These are phyloP conservation scores for Nycteola revayana DNA, from an alignment of 2,888 invertebrate species.

Conservation along the genomic window DNA sequence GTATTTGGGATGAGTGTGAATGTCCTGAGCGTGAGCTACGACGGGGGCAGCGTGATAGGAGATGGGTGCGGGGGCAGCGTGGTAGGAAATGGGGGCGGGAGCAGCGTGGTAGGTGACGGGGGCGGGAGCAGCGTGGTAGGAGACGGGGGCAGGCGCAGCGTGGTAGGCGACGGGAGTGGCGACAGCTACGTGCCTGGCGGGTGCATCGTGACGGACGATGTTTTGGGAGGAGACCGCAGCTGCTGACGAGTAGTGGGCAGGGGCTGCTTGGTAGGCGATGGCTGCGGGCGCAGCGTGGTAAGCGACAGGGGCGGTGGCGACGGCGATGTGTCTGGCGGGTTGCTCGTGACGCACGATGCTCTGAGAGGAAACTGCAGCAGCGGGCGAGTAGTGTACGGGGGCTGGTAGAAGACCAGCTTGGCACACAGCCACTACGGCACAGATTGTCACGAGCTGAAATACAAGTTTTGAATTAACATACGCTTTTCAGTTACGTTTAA, in stretches of 20 bases:
- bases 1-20: conserved; percentile 70
- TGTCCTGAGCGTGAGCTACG: conserved; percentile 41
- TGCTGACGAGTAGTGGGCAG: conserved; percentile 45
- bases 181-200: conserved; percentile 26
- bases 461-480: no score
- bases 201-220: conserved; percentile 46
- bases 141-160: conserved; percentile 1
- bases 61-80: conserved; percentile 29
- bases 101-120: conserved; percentile 24
- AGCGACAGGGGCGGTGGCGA: conserved; percentile 22
- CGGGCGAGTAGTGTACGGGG: conserved; percentile 50
- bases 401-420: no score
- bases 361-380: conserved; percentile 53
- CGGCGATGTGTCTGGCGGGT: conserved; percentile 31
- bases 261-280: conserved; percentile 8
- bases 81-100: conserved; percentile 23
- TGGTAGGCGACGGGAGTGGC: conserved; percentile 6
- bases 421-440: no score
- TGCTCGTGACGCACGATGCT: conserved; percentile 56
- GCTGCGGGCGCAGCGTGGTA: conserved; percentile 12
- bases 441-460: no score
- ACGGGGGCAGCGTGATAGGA: conserved; percentile 30
- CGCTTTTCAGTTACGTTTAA: no score
- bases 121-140: conserved; percentile 20
- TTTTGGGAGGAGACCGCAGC: conserved; percentile 48